Evolutionary conservation across 2,888 invertebrate species (phyloP).

Genomic region (Tenthredo notha): DNA sequence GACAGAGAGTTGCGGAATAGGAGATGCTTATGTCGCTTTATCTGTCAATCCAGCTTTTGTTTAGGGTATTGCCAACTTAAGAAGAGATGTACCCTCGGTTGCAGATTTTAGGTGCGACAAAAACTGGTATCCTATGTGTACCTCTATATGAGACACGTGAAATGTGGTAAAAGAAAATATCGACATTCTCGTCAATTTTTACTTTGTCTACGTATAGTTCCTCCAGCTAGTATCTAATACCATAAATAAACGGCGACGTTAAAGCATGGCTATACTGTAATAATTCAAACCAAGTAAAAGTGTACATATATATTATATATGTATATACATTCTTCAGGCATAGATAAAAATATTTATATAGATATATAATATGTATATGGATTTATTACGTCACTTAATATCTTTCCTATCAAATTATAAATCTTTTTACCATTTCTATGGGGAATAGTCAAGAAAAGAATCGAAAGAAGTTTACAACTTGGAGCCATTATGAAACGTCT

Average conservation of each 20-base stretch:
- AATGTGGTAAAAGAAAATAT: neutral
- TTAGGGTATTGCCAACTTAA: too few species aligned
- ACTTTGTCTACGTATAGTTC: neutral
- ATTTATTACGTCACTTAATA: constrained; percentile 8
- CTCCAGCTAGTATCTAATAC: neutral
- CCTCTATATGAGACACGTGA: neutral
- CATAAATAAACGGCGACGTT: constrained; percentile 3
- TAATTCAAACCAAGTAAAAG: neutral
- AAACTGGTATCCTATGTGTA: too few species aligned
- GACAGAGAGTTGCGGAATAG: too few species aligned
- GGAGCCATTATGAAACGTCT: neutral
- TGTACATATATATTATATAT: neutral
- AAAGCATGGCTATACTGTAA: neutral
- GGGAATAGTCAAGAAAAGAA: neutral
- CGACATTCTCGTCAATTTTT: neutral
- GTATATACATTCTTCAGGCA: neutral
- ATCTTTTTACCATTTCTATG: neutral
- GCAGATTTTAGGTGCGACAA: too few species aligned
- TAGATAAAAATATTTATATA: too few species aligned
- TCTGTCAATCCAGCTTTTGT: too few species aligned
- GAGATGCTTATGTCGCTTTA: too few species aligned
- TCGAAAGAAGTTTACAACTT: constrained; percentile 24
- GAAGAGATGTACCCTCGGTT: too few species aligned
- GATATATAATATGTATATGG: neutral
- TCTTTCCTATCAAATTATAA: constrained; percentile 12